These are phyloP conservation scores for Serranus cabrilla DNA, from an alignment of 2,797 vertebrate genomes.

Conservation along the genomic window DNA sequence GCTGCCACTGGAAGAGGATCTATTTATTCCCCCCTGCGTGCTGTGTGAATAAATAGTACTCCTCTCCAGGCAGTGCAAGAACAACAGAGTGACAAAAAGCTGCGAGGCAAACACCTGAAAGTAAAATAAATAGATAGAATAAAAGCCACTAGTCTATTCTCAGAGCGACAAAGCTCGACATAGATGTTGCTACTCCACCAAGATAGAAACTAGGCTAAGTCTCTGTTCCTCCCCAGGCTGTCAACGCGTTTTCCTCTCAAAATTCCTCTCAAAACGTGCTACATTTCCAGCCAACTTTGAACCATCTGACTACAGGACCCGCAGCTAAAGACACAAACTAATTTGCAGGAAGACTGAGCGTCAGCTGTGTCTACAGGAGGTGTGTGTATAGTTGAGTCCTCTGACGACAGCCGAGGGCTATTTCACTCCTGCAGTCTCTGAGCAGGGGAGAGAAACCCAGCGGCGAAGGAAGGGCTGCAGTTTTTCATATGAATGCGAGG, in stretches of 20 bases:
- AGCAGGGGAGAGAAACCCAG: conserved; percentile 29
- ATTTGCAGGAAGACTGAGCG: conserved; percentile 69
- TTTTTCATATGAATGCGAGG: conserved; percentile 22
- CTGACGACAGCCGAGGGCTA: conserved; percentile 57
- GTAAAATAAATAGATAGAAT: conserved; percentile 20
- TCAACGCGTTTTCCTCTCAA: conserved; percentile 41
- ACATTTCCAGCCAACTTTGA: conserved; percentile 56
- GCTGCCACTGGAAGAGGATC: conserved; percentile 7
- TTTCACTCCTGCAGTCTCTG: conserved; percentile 37
- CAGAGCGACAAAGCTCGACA: conserved; percentile 37
- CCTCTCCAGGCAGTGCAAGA: not conserved
- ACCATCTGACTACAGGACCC: conserved; percentile 61
- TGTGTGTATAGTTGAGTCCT: conserved; percentile 55
- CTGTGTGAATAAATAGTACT: conserved; percentile 16
- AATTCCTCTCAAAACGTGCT: conserved; percentile 31
- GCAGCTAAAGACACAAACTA: conserved; percentile 65
- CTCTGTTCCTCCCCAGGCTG: conserved; percentile 45
- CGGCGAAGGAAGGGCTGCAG: not conserved
- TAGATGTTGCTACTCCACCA: not conserved
- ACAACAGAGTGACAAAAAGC: conserved; percentile 40
- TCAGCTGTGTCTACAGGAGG: conserved; percentile 61
- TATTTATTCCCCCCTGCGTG: conserved; percentile 26
- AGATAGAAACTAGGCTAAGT: conserved; percentile 60
- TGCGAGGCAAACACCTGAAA: conserved; percentile 56
- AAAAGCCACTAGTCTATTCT: conserved; percentile 42